phyloP scores from a whole-genome alignment of 2,113 vertebrate genomes.

The Clarias batrachus region DNA sequence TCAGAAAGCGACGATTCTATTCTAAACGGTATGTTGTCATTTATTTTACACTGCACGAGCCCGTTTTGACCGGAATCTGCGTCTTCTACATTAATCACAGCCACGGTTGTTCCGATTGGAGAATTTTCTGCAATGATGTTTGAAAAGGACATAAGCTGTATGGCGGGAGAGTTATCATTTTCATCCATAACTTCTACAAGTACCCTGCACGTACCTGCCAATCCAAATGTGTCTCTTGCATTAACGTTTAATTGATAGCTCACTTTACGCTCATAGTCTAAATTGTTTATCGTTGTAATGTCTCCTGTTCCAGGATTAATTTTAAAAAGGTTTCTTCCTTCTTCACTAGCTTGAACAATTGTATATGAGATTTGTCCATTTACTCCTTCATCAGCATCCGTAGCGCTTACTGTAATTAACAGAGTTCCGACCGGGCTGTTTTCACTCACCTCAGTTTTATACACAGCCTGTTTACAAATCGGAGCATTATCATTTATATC shows the following conservation, averaged over 20 bases:
- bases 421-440: constrained; percentile 55
- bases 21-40: constrained; percentile 44
- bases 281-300: not conserved
- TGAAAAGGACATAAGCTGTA: constrained; percentile 60
- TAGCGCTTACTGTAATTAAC: constrained; percentile 63
- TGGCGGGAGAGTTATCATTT: constrained; percentile 69
- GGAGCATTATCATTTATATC: constrained; percentile 74
- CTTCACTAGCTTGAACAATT: constrained; percentile 62
- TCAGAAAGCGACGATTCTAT: constrained; percentile 56
- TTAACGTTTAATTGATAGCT: constrained; percentile 67
- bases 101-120: constrained; percentile 47
- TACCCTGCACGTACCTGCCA: constrained; percentile 63
- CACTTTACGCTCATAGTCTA: constrained; percentile 72
- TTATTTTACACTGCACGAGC: constrained; percentile 35
- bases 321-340: constrained; percentile 58
- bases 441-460: constrained; percentile 60
- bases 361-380: constrained; percentile 69
- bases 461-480: constrained; percentile 63
- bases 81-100: constrained; percentile 56
- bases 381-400: constrained; percentile 67
- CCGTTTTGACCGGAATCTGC: constrained; percentile 56
- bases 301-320: constrained; percentile 20
- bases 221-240: constrained; percentile 70
- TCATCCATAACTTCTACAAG: constrained; percentile 66
- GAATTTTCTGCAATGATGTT: constrained; percentile 56